Percentiles rank a stretch among this genome's conserved stretches.
These are phyloP conservation scores for Euproctis similis DNA, from an alignment of 2,888 invertebrate genomes.

Conservation along the genomic window DNA sequence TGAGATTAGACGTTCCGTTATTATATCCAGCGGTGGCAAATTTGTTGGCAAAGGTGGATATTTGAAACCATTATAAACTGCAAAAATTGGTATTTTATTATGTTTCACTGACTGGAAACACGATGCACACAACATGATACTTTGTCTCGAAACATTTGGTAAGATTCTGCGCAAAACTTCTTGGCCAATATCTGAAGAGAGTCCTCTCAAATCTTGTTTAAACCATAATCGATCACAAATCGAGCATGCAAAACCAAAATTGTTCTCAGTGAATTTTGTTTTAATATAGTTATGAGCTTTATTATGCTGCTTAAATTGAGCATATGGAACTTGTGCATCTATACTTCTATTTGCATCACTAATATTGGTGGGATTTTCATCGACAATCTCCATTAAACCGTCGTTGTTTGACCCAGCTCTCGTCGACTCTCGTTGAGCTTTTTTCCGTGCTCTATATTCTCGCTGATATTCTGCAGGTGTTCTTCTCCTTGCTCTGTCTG, in stretches of 20 bases:
- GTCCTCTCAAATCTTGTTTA: not conserved
- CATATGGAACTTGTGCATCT: constrained; percentile 1
- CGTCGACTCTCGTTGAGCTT: not conserved
- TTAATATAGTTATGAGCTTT: not conserved
- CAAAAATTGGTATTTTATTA: not conserved
- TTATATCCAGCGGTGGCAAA: constrained; percentile 1
- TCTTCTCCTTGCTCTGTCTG: constrained; percentile 1
- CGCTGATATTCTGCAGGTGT: constrained; percentile 4
- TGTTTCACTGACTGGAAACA: not conserved
- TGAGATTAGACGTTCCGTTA: not conserved
- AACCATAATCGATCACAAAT: not conserved
- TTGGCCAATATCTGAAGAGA: not conserved
- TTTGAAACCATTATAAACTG: not conserved
- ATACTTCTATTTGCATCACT: constrained; percentile 1
- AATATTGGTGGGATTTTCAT: constrained; percentile 1
- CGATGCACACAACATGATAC: not conserved
- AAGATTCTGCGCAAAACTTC: constrained; percentile 1
- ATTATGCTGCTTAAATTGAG: no score
- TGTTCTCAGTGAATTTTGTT: not conserved
- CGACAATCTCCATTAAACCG: constrained; percentile 2
- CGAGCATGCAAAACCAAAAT: not conserved
- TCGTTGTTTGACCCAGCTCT: no score
- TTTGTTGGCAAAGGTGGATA: not conserved
- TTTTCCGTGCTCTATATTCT: constrained; percentile 4
- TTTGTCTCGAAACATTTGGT: no score